Evolutionary conservation across 2,113 vertebrate genomes (phyloP), one percentile per base, ranked within the genome.

Genomic region (Calidris pygmaea): DNA sequence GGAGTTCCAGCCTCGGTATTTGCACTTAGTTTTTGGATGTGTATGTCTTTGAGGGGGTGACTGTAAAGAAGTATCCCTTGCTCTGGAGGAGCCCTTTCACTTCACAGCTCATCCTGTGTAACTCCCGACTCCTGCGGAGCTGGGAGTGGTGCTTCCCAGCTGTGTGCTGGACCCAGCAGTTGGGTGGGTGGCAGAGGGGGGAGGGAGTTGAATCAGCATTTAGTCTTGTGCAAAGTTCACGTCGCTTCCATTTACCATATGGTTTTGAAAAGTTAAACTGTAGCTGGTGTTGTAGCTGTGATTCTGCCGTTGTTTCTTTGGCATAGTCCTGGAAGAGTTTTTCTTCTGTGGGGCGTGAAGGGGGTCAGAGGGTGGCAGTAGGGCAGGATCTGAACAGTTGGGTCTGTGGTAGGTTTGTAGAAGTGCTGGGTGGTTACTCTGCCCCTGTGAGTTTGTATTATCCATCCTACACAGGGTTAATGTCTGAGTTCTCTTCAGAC

Each of bases 221-320:
- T 12, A 10, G 9, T 27, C 73, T 63, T 8, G 95, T 30, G 85
- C 94, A 92, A 92, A 95, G 95, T 72, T 85, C 92, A 45, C 78
- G 32, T 2, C 0, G 35, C 43, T 20, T 63, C n/a, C 26, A 13
- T 3, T 41, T 34, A 3, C 80, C 23, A 0, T 12, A 20, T 74
- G 76, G 0, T 41, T 56, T 34, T 16, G 13, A 7, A 6, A 32
- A 67, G 90, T 67, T 93, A 50, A 93, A 53, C 8, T 53, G 62
- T 45, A 58, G 72, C 88, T 84, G 3, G 0, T 3, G 7, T 5
- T 9, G 66, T 13, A n/a, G 6, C 10, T 35, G 75, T 20, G 63
- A 35, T 41, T 80, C 27, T 7, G 1, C 3, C 29, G 4, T 6
- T 9, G 2, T n/a, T 93, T 14, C 48, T 53, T 29, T 14, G 5